Evolutionary conservation across 2,113 vertebrate genomes (phyloP).

Genomic region (Anolis carolinensis): DNA sequence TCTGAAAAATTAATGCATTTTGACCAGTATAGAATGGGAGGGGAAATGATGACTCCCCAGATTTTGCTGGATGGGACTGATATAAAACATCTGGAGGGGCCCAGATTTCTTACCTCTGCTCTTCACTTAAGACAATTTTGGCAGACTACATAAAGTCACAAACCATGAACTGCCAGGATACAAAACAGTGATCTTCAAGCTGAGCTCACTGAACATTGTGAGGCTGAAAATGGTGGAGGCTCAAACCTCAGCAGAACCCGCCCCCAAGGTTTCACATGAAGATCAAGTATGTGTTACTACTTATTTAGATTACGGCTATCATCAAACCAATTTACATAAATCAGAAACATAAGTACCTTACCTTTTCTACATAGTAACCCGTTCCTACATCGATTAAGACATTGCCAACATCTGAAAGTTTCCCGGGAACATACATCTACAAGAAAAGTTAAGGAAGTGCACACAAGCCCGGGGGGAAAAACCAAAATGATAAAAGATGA

Average conservation of each 20-base stretch:
- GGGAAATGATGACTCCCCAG: background rate
- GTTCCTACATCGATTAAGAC: constrained; percentile 91
- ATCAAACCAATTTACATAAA: background rate
- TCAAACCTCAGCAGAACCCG: background rate
- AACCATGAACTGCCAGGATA: background rate
- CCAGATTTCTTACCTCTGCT: background rate
- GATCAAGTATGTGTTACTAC: no score
- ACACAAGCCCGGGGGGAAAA: background rate
- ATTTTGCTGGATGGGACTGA: background rate
- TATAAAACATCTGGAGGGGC: background rate
- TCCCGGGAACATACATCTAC: constrained; percentile 95
- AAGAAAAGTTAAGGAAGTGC: constrained; percentile 72
- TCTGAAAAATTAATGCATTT: background rate
- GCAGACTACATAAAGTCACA: background rate
- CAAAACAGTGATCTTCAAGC: background rate
- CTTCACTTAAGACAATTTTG: background rate
- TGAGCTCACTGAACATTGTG: background rate
- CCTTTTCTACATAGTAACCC: constrained; percentile 95
- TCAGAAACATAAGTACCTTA: constrained; percentile 36
- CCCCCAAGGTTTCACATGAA: background rate
- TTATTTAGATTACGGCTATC: background rate
- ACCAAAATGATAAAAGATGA: background rate
- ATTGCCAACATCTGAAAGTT: constrained; percentile 84
- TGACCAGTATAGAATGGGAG: background rate
- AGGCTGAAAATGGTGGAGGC: background rate